phyloP scores from a whole-genome alignment of 1,140 invertebrate species.

The Bombyx mori region DNA sequence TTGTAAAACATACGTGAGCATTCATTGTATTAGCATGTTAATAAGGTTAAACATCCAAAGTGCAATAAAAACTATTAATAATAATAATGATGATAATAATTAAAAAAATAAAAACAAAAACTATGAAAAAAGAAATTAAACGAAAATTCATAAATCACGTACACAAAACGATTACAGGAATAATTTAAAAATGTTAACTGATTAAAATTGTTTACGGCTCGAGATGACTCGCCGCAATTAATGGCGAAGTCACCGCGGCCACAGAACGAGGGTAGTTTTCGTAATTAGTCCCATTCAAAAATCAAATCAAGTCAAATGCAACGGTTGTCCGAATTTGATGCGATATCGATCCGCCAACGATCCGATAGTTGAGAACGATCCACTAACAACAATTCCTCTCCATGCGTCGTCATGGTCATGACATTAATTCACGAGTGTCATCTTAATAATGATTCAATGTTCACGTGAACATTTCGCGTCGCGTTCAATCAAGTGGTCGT shows the following conservation, averaged over 20 bases:
- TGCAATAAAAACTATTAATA: slow-evolving; percentile 36
- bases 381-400: too few species aligned
- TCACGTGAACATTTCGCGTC: too few species aligned
- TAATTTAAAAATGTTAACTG: slow-evolving; percentile 39
- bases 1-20: slow-evolving; percentile 26
- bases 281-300: slow-evolving; percentile 16
- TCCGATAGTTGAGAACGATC: too few species aligned
- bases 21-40: slow-evolving; percentile 43
- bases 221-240: not conserved
- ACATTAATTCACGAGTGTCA: too few species aligned
- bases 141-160: slow-evolving; percentile 32
- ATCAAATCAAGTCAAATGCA: slow-evolving; percentile 8
- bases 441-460: too few species aligned
- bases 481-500: too few species aligned
- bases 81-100: too few species aligned
- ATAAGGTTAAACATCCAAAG: slow-evolving; percentile 67
- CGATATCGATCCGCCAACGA: slow-evolving; percentile 12
- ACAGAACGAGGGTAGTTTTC: not conserved
- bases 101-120: too few species aligned
- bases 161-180: slow-evolving; percentile 29
- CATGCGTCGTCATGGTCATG: too few species aligned
- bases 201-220: slow-evolving; percentile 33
- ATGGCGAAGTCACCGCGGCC: too few species aligned
- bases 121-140: too few species aligned
- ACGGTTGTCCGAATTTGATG: slow-evolving; percentile 3